Evolutionary conservation across 64 coral and sea anemone genomes (phyloP), one percentile per base, ranked within the genome.

Genomic region (Pocillopora damicornis): DNA sequence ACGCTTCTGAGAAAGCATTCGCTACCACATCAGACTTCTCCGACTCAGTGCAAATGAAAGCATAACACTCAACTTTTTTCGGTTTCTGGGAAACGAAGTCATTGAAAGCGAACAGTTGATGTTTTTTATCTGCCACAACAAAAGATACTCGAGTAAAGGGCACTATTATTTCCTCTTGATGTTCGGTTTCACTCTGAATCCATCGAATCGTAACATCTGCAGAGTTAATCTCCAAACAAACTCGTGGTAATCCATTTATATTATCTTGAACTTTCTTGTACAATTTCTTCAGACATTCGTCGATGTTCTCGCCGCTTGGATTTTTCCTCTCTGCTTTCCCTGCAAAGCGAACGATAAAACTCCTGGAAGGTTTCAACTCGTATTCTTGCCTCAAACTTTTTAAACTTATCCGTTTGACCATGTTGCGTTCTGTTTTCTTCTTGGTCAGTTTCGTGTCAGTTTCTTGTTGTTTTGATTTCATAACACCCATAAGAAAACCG

Each of bases 91-190:
- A 96, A 37, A 96, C 88, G 57, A 93, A 91, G 78, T 96, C 94
- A 79, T 89, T 96, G 88, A 96, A 96, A 51, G 94, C 94, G 89
- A 96, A 96, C 60, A 96, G 91, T 74, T 96, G 94, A 37, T 96
- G 94, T 78, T 96, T 96, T 88, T 75, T 93, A 23, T 96, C 94
- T 38, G 94, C 94, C 15, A 89, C 94, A 65, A 96, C 91, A 36
- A 89, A 96, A 2, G 94, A 93, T n/a, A 96, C 90, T 37, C 94
- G 82, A 82, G 74, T 92, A 84, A 96, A 90, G 66, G 94, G 94
- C 58, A 96, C 88, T 16, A 82, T 37, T 22, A 93, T 34, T 60
- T 96, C 94, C 14, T 76, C 75, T 58, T 88, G 35, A 60, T 86
- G 82, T 82, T 90, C 57, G 66, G 18, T 58, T 68, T 63, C 86